Percentiles rank a stretch among this genome's conserved stretches.
Evolutionary conservation across 2,888 invertebrate species (phyloP).

Genomic region (Leptinotarsa peninsularis): DNA sequence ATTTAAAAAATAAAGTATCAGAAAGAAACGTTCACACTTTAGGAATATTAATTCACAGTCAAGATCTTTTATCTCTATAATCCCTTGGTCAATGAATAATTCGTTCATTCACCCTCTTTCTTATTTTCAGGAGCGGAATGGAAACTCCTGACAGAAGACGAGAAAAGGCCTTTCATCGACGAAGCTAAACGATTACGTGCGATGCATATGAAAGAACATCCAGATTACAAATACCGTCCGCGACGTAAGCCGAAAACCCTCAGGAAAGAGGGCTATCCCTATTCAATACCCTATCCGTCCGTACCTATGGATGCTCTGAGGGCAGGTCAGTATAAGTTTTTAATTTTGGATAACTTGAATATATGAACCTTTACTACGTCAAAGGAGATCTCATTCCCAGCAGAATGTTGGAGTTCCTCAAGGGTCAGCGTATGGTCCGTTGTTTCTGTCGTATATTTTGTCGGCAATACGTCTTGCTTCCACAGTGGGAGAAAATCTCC

Average conservation of each 20-base stretch:
- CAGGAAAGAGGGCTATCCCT: slow-evolving; percentile 91
- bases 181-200: slow-evolving; percentile 94
- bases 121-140: slow-evolving; percentile 86
- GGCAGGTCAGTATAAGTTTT: slow-evolving; percentile 75
- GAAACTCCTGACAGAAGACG: slow-evolving; percentile 93
- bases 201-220: slow-evolving; percentile 95
- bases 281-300: slow-evolving; percentile 92
- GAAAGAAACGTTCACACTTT: no score
- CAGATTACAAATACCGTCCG: slow-evolving; percentile 94
- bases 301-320: slow-evolving; percentile 90
- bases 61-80: not conserved
- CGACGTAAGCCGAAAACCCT: slow-evolving; percentile 89
- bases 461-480: no score
- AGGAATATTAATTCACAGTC: not conserved
- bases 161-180: slow-evolving; percentile 97
- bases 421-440: not conserved
- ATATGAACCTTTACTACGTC: not conserved
- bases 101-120: slow-evolving; percentile 4
- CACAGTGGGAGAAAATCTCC: no score
- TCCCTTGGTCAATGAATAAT: not conserved
- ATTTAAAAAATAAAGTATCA: no score
- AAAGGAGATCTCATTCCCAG: not conserved
- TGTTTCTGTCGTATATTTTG: not conserved
- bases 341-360: not conserved
- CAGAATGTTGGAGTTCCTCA: not conserved